Evolutionary conservation across 1,140 invertebrate genomes (phyloP).

Genomic region (Drosophila truncata): DNA sequence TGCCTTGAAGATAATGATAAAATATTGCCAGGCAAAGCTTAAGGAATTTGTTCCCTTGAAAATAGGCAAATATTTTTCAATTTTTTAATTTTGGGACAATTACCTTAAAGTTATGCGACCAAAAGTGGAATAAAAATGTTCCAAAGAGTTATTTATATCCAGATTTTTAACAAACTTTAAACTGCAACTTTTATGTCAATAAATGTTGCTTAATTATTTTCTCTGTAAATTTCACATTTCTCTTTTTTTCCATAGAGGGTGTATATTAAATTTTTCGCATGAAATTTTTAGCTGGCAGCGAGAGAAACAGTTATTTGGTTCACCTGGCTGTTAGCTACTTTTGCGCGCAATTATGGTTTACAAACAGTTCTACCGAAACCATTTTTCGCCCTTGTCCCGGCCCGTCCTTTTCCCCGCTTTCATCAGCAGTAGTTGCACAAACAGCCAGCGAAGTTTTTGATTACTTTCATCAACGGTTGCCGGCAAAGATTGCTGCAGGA

Average conservation of each 20-base stretch:
- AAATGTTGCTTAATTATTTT: not conserved
- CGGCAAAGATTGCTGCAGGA: slow-evolving; percentile 26
- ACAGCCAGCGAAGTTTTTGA: slow-evolving; percentile 67
- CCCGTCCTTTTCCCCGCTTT: not conserved
- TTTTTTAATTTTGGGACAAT: too few relatives aligned
- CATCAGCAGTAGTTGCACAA: slow-evolving; percentile 63
- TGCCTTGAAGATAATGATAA: too few relatives aligned
- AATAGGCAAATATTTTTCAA: too few relatives aligned
- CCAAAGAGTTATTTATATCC: too few relatives aligned
- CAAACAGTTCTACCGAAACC: slow-evolving; percentile 62
- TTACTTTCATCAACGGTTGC: slow-evolving; percentile 69
- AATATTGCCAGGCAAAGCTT: too few relatives aligned
- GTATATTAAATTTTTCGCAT: slow-evolving; percentile 65
- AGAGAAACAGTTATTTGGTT: slow-evolving; percentile 32
- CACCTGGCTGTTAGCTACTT: slow-evolving; percentile 62
- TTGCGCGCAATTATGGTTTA: slow-evolving; percentile 76
- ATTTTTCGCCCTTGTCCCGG: not conserved
- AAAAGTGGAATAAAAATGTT: not conserved
- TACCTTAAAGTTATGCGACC: not conserved
- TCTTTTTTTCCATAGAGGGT: slow-evolving; percentile 5
- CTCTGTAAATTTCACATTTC: not conserved
- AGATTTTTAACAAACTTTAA: not conserved
- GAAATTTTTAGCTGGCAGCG: slow-evolving; percentile 46
- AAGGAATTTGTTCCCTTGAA: too few relatives aligned
- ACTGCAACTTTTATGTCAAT: too few relatives aligned